Conservation (phyloP, 2,888 invertebrate species). For the Panorpa germanica region DNA sequence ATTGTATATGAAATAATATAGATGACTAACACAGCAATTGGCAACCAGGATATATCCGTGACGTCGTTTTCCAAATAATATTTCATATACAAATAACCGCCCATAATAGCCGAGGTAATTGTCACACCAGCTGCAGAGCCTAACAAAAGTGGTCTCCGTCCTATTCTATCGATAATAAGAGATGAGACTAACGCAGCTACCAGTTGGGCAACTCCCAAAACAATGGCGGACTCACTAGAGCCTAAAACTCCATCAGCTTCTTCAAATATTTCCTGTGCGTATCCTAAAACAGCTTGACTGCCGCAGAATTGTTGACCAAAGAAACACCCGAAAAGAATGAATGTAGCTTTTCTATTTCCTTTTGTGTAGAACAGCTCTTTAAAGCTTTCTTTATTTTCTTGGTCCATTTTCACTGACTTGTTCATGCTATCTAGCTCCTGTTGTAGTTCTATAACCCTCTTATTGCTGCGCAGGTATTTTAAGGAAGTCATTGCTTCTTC, state of each 20-base stretch:
- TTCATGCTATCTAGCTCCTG: conserved; percentile 34
- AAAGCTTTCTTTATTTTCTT: conserved; percentile 29
- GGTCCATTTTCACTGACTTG: conserved; percentile 30
- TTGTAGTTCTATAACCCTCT: conserved; percentile 31
- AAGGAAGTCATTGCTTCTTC: conserved; percentile 33
- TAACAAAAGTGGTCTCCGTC: conserved; percentile 37
- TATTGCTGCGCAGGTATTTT: conserved; percentile 32
- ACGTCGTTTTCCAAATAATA: conserved; percentile 26
- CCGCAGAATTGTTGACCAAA: conserved; percentile 40
- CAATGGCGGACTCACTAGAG: conserved; percentile 29
- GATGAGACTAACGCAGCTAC: conserved; percentile 34
- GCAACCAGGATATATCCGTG: conserved; percentile 31
- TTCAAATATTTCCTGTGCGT: conserved; percentile 40
- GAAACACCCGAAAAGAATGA: conserved; percentile 38
- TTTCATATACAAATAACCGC: conserved; percentile 34
- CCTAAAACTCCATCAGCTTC: conserved; percentile 28
- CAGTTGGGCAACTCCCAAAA: conserved; percentile 32
- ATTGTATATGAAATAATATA: conserved; percentile 41
- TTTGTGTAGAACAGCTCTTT: conserved; percentile 28
- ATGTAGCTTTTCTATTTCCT: conserved; percentile 33
- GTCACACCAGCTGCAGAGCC: conserved; percentile 35
- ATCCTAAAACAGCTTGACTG: conserved; percentile 35
- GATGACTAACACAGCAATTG: conserved; percentile 34
- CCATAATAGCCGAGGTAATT: conserved; percentile 30
- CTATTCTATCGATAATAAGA: conserved; percentile 36